phyloP scores from a whole-genome alignment of 2,113 vertebrate species.

The Himantopus leucocephalus region DNA sequence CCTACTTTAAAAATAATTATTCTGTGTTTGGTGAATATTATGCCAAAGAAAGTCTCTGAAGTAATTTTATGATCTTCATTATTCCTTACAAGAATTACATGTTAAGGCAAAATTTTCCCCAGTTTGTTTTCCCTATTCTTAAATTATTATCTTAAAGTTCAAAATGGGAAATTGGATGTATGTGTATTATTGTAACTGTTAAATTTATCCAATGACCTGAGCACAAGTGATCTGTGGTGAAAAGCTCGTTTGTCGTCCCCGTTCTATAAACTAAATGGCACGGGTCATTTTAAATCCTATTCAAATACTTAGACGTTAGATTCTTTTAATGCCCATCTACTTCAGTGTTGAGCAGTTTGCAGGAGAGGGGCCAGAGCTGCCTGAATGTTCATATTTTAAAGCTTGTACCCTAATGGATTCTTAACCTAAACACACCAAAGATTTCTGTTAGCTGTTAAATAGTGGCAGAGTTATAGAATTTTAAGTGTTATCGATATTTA shows the following conservation, averaged over 20 bases:
- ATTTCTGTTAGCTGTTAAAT: constrained; percentile 73
- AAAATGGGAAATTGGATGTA: not conserved
- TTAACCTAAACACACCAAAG: constrained; percentile 77
- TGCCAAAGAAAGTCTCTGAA: constrained; percentile 53
- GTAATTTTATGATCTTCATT: not conserved
- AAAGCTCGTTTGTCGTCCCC: not conserved
- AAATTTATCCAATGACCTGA: not conserved
- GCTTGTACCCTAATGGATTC: constrained; percentile 57
- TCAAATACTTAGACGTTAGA: not conserved
- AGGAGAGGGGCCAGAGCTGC: constrained; percentile 51
- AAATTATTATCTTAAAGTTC: constrained; percentile 3
- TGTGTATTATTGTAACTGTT: not conserved
- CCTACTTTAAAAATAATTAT: not conserved
- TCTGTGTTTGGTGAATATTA: not conserved
- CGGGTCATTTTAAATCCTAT: not conserved
- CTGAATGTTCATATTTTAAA: constrained; percentile 65
- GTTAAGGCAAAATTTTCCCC: not conserved
- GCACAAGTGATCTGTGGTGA: not conserved
- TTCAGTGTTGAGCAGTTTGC: constrained; percentile 1
- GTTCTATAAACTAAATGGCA: not conserved
- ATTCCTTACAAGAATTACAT: not conserved
- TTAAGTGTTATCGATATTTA: constrained; percentile 63
- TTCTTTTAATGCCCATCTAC: not conserved
- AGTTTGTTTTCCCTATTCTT: not conserved
- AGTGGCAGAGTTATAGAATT: constrained; percentile 61